Evolutionary conservation across 2,113 vertebrate species (phyloP), one percentile per base, ranked within the genome.

Genomic region (Eudyptes chrysolophus): DNA sequence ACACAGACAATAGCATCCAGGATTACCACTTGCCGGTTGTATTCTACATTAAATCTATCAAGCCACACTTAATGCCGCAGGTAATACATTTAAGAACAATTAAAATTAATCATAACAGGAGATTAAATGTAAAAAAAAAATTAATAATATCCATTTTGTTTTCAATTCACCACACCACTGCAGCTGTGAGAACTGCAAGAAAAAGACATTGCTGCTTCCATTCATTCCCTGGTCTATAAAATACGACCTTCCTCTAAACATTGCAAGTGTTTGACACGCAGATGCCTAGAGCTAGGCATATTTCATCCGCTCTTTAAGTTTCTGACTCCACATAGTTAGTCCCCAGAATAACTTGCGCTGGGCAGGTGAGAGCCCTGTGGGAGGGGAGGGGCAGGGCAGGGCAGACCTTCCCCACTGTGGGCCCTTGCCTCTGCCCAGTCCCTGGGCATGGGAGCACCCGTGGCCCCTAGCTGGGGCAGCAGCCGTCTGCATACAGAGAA

Each of bases 11-110:
- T 38, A 87, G 71, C 38, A 75, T 51, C 14, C 38, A 44, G 72
- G 60, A 96, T 94, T 88, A 88, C 29, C 27, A 42, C 70, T 96
- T 94, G 64, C 46, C 9, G 1, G 29, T 40, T 84, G 20, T 57
- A 86, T 66, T 86, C 55, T 75, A 25, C 9, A 55, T 74, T 66
- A 84, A 93, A 89, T 84, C 60, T 77, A 81, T 52, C 54, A 64
- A 51, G 58, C 16, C 75, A 42, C 6, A 42, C 38, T 96, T 90
- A 89, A 86, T 64, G 84, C 32, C 1, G 1, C 55, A 94, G 92
- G 96, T 94, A 95, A 93, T 80, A 80, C 5, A 61, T 57, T 93
- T 87, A 87, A 29, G 29, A 87, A 92, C 52, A 82, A 95, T 93
- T 91, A 71, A 48, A 89, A 81, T 84, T 82, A 93, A 93, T 72